Conservation (phyloP, 2,113 vertebrate genomes). For the Platysternon megacephalum region DNA sequence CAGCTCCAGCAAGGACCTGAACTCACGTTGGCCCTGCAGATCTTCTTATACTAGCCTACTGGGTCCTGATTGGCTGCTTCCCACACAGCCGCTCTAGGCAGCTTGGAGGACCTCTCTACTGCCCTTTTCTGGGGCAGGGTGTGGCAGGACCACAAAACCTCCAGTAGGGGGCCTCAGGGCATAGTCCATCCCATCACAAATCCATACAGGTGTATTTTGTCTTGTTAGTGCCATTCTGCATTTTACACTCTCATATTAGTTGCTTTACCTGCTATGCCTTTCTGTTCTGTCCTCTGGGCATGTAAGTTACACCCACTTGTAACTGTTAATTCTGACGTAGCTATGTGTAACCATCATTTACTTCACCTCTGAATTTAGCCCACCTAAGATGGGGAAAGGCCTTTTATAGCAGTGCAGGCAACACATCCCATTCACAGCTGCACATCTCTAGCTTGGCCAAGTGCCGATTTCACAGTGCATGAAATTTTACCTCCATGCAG, state of each 20-base stretch:
- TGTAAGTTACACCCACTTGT: background rate
- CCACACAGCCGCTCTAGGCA: too few species aligned
- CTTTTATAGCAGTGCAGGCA: background rate
- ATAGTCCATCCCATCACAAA: background rate
- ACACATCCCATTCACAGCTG: background rate
- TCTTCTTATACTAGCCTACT: too few species aligned
- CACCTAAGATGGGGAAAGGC: background rate
- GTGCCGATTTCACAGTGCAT: too few species aligned
- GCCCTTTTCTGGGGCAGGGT: too few species aligned
- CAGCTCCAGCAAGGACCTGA: too few species aligned
- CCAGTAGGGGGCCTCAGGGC: too few species aligned
- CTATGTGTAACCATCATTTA: background rate
- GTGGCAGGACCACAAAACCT: too few species aligned
- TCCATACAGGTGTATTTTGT: background rate
- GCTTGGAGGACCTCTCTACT: too few species aligned
- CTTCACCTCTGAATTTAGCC: background rate
- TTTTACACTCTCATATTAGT: background rate
- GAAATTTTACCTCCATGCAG: too few species aligned
- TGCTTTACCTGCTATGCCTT: background rate
- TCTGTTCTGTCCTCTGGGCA: background rate
- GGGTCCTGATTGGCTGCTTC: too few species aligned
- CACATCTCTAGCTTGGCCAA: background rate
- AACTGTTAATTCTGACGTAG: background rate
- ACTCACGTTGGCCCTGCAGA: too few species aligned
- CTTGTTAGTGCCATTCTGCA: background rate